Evolutionary conservation across 2,797 vertebrate species (phyloP), one percentile per base, ranked within the genome.

Genomic region (Poeciliopsis turneri): DNA sequence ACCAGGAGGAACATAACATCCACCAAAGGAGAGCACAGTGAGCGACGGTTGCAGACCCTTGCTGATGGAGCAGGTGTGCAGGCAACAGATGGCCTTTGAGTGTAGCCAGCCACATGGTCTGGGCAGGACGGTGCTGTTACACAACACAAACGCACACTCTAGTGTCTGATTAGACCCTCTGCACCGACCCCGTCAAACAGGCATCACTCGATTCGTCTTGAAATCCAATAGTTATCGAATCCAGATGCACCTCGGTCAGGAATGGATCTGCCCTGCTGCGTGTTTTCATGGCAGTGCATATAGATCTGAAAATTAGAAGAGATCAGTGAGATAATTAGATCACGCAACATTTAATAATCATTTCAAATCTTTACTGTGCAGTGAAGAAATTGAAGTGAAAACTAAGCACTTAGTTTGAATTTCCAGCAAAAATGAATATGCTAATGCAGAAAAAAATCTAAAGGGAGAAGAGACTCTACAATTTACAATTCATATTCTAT

Each of bases 21-120:
- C 94, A 95, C 93, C 93, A 94, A n/a, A 95, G 90, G 78, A 95
- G 93, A 89, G 93, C 94, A 80, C 93, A 93, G 88, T 92, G 94
- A 90, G 93, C 89, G 86, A 94, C 90, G 84, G 94, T 93, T 72
- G 92, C 93, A 88, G 90, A 90, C 88, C 91, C 92, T 91, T 92
- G 93, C 86, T 86, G 90, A 78, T 92, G 90, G 66, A 89, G 92
- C 88, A 92, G 93, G 93, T 92, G 93, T 84, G 94, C 89, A 83
- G 94, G 94, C 93, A 92, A 89, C 93, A 93, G 92, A 90, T 92
- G 92, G 91, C 93, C 90, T 93, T 87, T 90, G 71, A 93, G 92
- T 46, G 92, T 90, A 90, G 92, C 92, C 89, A 92, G 89, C 93
- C 92, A 94, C 94, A 95, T 95, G 94, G 89, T 94, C 89, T 89